Conservation (phyloP, 2,888 invertebrate species). For the Holacanthella duospinosa region DNA sequence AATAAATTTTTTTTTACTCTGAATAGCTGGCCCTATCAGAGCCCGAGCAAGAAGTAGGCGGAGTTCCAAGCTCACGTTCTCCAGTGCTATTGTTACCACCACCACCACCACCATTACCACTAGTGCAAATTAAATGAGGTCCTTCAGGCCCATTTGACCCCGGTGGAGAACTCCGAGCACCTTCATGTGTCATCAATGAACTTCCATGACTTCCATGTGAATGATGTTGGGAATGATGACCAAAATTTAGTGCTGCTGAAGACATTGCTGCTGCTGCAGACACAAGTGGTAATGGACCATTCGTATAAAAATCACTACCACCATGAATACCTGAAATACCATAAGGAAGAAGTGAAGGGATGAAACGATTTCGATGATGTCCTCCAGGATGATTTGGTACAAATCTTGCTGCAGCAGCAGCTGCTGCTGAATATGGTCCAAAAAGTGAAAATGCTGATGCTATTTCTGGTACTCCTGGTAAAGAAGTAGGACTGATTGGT, state of each 20-base stretch:
- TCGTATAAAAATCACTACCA: slow-evolving; percentile 29
- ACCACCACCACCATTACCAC: slow-evolving; percentile 27
- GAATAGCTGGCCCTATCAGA: slow-evolving; percentile 50
- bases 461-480: slow-evolving; percentile 12
- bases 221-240: slow-evolving; percentile 19
- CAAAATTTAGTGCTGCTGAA: slow-evolving; percentile 24
- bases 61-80: slow-evolving; percentile 35
- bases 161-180: background rate
- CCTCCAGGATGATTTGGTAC: slow-evolving; percentile 26
- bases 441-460: slow-evolving; percentile 35
- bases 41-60: slow-evolving; percentile 44
- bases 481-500: slow-evolving; percentile 10
- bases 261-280: slow-evolving; percentile 28
- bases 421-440: slow-evolving; percentile 33
- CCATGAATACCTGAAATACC: slow-evolving; percentile 29
- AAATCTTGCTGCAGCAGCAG: slow-evolving; percentile 33
- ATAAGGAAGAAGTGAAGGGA: slow-evolving; percentile 34
- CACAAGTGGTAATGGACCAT: slow-evolving; percentile 24
- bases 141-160: slow-evolving; percentile 11
- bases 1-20: slow-evolving; percentile 43
- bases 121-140: no score
- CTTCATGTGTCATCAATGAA: slow-evolving; percentile 5
- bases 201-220: background rate
- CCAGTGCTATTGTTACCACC: slow-evolving; percentile 9
- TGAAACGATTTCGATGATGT: slow-evolving; percentile 17